Evolutionary conservation across 2,888 invertebrate species (phyloP).

Genomic region (Macrosiphum euphorbiae): DNA sequence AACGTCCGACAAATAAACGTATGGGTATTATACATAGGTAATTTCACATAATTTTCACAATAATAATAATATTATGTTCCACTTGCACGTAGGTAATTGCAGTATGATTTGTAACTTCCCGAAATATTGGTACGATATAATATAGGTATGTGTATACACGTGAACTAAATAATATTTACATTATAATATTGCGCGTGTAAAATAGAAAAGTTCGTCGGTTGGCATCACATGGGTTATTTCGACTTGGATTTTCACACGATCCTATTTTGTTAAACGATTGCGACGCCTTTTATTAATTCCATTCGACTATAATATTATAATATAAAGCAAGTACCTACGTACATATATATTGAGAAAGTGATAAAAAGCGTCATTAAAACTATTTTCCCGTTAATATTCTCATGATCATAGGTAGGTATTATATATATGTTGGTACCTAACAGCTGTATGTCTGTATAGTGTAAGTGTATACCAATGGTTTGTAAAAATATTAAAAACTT

Average conservation of each 20-base stretch:
- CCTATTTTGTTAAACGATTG: neutral
- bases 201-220: neutral
- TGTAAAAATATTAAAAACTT: neutral
- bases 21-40: neutral
- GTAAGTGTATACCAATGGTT: neutral
- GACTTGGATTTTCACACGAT: conserved; percentile 42
- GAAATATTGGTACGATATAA: neutral
- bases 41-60: neutral
- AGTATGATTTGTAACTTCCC: neutral
- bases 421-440: neutral
- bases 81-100: neutral
- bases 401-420: neutral
- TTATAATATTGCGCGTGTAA: neutral
- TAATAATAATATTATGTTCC: neutral
- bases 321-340: neutral
- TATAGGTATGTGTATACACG: neutral
- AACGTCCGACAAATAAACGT: neutral
- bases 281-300: neutral
- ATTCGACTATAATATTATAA: too few relatives aligned
- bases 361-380: neutral
- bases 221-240: neutral
- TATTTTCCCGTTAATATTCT: neutral
- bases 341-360: neutral
- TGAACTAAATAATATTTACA: neutral
- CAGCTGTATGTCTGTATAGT: too few relatives aligned